A percentile compares a stretch with the other conserved stretches of the same genome.
These are phyloP conservation scores for Petrocephalus microphthalmus DNA, from an alignment of 2,113 vertebrate species.

Conservation along the genomic window DNA sequence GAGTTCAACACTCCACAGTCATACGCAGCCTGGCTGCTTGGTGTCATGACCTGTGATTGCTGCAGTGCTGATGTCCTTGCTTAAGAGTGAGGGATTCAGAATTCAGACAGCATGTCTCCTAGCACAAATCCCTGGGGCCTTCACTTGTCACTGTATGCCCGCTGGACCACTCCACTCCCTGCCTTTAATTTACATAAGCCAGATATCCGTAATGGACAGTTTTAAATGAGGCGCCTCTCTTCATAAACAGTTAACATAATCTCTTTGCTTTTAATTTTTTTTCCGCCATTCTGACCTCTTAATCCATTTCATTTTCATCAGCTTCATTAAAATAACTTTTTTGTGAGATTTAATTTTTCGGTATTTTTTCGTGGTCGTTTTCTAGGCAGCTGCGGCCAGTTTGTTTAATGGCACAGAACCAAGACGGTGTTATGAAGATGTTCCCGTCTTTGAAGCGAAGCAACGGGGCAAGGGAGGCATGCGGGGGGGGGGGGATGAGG, in stretches of 20 bases:
- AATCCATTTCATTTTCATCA: neutral
- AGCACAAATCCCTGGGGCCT: neutral
- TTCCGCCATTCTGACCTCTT: neutral
- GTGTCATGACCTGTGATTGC: neutral
- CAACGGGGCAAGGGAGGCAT: neutral
- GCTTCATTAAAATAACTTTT: neutral
- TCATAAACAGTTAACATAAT: neutral
- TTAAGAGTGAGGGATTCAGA: neutral
- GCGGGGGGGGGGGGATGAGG: neutral
- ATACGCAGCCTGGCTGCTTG: neutral
- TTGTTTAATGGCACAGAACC: neutral
- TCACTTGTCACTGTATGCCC: neutral
- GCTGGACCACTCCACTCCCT: neutral
- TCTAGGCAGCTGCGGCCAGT: no score
- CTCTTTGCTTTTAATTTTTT: neutral
- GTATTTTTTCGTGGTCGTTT: neutral
- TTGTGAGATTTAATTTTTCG: neutral
- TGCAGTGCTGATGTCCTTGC: neutral
- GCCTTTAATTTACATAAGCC: neutral
- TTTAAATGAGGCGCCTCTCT: neutral
- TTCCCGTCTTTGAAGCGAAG: neutral
- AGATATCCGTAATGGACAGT: neutral
- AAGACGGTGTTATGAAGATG: neutral
- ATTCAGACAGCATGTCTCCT: neutral
- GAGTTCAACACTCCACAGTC: neutral